Evolutionary conservation across 2,797 vertebrate genomes (phyloP).

Genomic region (Rhincodon typus): DNA sequence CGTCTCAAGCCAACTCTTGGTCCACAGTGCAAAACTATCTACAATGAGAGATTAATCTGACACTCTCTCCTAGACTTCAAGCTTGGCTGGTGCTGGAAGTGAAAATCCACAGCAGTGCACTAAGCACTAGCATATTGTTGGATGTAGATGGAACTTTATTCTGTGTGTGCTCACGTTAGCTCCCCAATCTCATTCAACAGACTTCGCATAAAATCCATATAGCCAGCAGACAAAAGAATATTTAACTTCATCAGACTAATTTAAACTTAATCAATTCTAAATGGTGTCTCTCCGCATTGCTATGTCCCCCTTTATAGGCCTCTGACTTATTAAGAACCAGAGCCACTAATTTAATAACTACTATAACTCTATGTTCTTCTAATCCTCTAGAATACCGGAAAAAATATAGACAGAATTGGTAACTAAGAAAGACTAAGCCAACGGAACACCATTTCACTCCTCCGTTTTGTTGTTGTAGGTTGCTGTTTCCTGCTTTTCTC

Average conservation of each 20-base stretch:
- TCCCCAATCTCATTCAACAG: too few species aligned
- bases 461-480: neutral
- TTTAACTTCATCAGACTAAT: neutral
- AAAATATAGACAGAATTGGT: neutral
- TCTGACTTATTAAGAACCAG: neutral
- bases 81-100: neutral
- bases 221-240: neutral
- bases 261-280: neutral
- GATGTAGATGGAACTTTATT: neutral
- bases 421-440: constrained; percentile 1
- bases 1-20: neutral
- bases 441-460: neutral
- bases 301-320: neutral
- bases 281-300: neutral
- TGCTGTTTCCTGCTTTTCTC: neutral
- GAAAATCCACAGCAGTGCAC: neutral
- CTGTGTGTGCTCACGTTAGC: neutral
- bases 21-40: neutral
- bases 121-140: constrained; percentile 5
- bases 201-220: neutral
- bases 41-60: neutral
- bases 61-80: neutral
- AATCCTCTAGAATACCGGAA: neutral
- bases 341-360: neutral
- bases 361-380: neutral